Base-by-base conservation (phyloP, 1,140 invertebrate species). In the Drosophila kohkoa region DNA sequence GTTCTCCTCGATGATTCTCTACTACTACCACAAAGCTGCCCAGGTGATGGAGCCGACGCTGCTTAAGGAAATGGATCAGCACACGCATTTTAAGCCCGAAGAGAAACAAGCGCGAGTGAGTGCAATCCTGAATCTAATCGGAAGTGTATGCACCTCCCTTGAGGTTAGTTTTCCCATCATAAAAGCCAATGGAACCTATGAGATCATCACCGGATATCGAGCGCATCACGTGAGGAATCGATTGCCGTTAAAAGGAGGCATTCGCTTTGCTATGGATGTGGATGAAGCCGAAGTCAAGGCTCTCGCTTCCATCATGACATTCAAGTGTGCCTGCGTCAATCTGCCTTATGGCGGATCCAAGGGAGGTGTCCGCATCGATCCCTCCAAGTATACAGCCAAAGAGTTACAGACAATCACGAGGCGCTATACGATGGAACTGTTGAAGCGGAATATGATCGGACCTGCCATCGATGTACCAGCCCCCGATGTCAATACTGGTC, bases 351-450 rank as follows among this genome's bases (percentile, higher is more conserved):
- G 95, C 49, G 97, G 97, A 4, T 95, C 96, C 5, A 98, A 98
- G 92, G 98, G 97, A 64, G 97, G 97, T n/a, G 94, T 98, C 1
- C 95, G 95, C 76, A 98, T 98, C 43, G 95, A 98, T 86, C 97
- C 97, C 0, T 95, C 94, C 41, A 94, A 96, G 6, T 98, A 97
- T 88, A 95, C 95, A 1, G 95, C 95, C 3, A 93, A 94, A 59
- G 97, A 98, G 92, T 93, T 98, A 64, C 97, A 98, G 93, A 96
- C 96, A 77, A 98, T 98, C 59, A 98, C 97, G 0, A 92, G 97
- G 25, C 93, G 97, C 55, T 97, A 97, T 82, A 95, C 97, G 1
- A 94, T 98, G 57, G 97, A 98, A 88, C 93, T 98, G 45, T 95
- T 96, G 0, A 98, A 98, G 93, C 97, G 98, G 75, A 96, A 97